A percentile compares a stretch with the other conserved stretches of the same genome.
These are phyloP conservation scores for Lepus townsendii DNA, from an alignment of 2,797 vertebrate species.

Conservation along the genomic window DNA sequence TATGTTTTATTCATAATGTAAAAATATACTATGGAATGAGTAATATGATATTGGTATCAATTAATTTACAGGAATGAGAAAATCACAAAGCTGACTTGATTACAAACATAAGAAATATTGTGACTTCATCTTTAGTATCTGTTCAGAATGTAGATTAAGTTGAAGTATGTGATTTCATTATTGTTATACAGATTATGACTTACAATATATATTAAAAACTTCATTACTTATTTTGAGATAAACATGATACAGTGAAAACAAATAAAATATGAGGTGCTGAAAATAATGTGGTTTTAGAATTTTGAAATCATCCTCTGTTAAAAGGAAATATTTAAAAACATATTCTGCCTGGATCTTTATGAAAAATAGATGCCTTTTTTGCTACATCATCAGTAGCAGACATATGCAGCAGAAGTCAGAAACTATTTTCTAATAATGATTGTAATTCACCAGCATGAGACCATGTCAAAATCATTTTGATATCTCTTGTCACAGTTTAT, in stretches of 20 bases:
- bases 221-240: neutral
- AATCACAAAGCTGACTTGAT: slow-evolving; percentile 39
- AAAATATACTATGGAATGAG: slow-evolving; percentile 11
- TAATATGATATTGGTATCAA: slow-evolving; percentile 49
- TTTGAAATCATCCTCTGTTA: neutral
- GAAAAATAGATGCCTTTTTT: neutral
- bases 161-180: neutral
- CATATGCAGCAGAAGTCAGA: neutral
- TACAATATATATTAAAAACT: neutral
- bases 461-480: neutral
- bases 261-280: neutral
- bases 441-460: neutral
- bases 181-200: neutral
- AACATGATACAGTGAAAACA: neutral
- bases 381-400: neutral
- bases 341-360: neutral
- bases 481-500: neutral
- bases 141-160: slow-evolving; percentile 37
- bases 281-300: neutral
- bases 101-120: slow-evolving; percentile 38
- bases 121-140: slow-evolving; percentile 13
- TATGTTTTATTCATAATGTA: neutral
- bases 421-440: neutral
- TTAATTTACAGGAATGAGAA: slow-evolving; percentile 53
- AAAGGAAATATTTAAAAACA: slow-evolving; percentile 27